These are phyloP conservation scores for Pogonophryne albipinna DNA, from an alignment of 2,797 vertebrate genomes.

Conservation along the genomic window DNA sequence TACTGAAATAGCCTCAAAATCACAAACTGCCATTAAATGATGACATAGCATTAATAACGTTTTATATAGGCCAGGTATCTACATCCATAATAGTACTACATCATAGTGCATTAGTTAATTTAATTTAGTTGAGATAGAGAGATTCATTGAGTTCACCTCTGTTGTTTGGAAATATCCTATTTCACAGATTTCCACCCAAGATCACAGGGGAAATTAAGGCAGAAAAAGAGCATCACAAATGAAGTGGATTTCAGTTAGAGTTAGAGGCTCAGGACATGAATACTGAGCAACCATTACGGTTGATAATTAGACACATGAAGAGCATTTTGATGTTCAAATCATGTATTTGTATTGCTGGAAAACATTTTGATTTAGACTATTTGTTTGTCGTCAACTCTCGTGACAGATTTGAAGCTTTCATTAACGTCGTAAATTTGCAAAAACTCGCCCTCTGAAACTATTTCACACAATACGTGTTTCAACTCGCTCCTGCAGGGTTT, in stretches of 20 bases:
- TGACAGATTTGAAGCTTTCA: constrained; percentile 3
- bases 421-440: background rate
- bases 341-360: background rate
- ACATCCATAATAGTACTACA: too few species aligned
- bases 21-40: too few species aligned
- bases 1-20: too few species aligned
- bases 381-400: background rate
- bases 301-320: background rate
- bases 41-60: too few species aligned
- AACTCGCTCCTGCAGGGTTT: constrained; percentile 31
- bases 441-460: background rate
- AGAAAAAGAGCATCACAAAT: background rate
- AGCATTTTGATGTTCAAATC: background rate
- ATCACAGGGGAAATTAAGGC: constrained; percentile 6
- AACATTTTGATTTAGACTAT: background rate
- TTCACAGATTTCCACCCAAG: background rate
- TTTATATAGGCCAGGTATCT: too few species aligned
- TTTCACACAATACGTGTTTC: background rate
- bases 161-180: too few species aligned
- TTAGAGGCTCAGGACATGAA: background rate
- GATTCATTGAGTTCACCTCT: too few species aligned
- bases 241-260: background rate
- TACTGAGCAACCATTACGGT: background rate
- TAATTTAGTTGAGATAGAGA: too few species aligned
- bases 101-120: too few species aligned